These are phyloP conservation scores for Athalia circularis DNA, from an alignment of 2,888 invertebrate species.

Conservation along the genomic window DNA sequence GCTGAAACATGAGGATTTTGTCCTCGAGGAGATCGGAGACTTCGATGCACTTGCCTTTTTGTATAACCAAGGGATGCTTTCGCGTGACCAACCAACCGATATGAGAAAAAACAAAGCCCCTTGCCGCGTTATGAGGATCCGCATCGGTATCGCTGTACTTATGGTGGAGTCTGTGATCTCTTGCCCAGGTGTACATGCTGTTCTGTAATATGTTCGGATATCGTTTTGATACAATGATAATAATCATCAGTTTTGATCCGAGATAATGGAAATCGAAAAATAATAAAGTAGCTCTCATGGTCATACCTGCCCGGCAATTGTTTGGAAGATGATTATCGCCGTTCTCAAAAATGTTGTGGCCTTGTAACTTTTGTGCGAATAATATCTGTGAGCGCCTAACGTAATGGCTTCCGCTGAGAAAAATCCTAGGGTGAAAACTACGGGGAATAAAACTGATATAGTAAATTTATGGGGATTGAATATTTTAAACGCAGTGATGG, in stretches of 20 bases:
- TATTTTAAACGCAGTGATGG: background rate
- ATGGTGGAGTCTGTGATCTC: conserved; percentile 89
- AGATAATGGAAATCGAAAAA: background rate
- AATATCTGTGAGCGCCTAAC: conserved; percentile 55
- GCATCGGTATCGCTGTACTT: conserved; percentile 85
- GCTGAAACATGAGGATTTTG: conserved; percentile 84
- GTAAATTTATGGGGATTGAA: background rate
- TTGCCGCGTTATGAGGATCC: conserved; percentile 86
- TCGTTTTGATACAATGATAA: background rate
- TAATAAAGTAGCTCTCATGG: background rate
- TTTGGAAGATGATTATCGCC: conserved; percentile 50
- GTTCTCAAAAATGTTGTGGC: conserved; percentile 38
- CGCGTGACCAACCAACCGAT: conserved; percentile 21
- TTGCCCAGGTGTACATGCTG: conserved; percentile 79
- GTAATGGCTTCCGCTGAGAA: conserved; percentile 29
- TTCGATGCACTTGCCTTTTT: conserved; percentile 78
- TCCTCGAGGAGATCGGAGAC: conserved; percentile 86
- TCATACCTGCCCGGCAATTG: conserved; percentile 57
- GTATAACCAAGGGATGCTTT: conserved; percentile 35
- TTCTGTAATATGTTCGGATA: conserved; percentile 10
- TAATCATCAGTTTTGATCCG: background rate
- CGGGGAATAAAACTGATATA: background rate
- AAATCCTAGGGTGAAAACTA: conserved; percentile 23
- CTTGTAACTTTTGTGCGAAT: conserved; percentile 55
- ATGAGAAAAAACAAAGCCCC: conserved; percentile 75